Evolutionary conservation across 2,797 vertebrate genomes (phyloP).

Genomic region (Tangara arthus): DNA sequence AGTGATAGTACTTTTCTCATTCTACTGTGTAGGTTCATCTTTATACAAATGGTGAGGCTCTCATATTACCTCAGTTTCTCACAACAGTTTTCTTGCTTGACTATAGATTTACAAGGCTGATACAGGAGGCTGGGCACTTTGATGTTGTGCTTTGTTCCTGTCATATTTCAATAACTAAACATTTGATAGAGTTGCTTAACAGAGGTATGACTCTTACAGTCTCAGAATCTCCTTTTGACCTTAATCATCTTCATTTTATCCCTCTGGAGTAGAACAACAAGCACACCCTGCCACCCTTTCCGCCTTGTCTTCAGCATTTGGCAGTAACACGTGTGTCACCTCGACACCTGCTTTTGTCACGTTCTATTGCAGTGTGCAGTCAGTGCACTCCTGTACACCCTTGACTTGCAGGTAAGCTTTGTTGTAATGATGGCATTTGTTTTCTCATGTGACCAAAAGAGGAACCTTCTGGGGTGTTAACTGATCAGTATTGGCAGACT

Average conservation of each 20-base stretch:
- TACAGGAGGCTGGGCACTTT: neutral
- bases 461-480: neutral
- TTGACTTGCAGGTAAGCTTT: neutral
- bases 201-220: neutral
- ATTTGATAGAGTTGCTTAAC: neutral
- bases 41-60: neutral
- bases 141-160: neutral
- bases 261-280: neutral
- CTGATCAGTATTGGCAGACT: neutral
- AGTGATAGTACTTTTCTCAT: neutral
- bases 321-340: neutral
- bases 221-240: neutral
- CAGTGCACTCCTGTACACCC: neutral
- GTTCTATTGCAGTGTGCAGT: neutral
- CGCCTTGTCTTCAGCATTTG: neutral
- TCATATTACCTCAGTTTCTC: neutral
- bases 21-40: neutral
- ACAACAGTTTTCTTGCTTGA: neutral
- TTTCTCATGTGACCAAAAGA: neutral
- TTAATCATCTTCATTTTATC: neutral
- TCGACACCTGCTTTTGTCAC: neutral
- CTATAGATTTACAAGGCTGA: neutral
- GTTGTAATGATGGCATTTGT: neutral
- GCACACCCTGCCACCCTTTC: neutral
- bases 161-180: neutral